phyloP scores from a whole-genome alignment of 2,888 invertebrate species.

The Bombyx huttoni region DNA sequence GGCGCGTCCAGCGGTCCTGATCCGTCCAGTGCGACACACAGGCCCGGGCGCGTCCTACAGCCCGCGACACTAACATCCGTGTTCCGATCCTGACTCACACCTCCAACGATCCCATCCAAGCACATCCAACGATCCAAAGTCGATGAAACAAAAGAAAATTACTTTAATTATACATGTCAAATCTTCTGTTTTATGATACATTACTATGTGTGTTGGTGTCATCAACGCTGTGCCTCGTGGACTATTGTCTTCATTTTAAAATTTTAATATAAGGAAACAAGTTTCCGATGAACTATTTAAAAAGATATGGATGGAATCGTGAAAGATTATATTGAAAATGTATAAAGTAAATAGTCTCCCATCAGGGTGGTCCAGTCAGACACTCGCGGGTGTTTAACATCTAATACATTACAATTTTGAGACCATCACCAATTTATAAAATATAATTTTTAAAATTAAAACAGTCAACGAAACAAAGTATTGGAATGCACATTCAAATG shows the following conservation, averaged over 20 bases:
- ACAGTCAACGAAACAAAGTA: neutral
- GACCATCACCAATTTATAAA: neutral
- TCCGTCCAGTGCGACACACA: slow-evolving; percentile 7
- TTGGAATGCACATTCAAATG: neutral
- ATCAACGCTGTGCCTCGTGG: neutral
- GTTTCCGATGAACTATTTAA: neutral
- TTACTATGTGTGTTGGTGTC: neutral
- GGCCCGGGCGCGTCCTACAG: slow-evolving; percentile 25
- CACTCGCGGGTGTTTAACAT: neutral
- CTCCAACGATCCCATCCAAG: slow-evolving; percentile 34
- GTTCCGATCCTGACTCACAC: slow-evolving; percentile 38
- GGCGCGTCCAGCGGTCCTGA: slow-evolving; percentile 21
- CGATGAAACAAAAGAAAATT: slow-evolving; percentile 72
- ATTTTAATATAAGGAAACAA: neutral
- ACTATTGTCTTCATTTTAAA: neutral
- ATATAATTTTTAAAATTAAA: neutral
- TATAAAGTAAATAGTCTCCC: neutral
- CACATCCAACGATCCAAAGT: slow-evolving; percentile 62
- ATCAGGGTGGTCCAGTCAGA: neutral
- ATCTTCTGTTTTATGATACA: neutral
- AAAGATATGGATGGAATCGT: neutral
- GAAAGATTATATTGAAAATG: neutral
- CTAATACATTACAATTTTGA: neutral
- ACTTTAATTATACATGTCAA: slow-evolving; percentile 45
- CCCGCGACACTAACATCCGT: slow-evolving; percentile 4